Conservation (phyloP, 2,888 invertebrate genomes). For the Eupithecia inturbata region DNA sequence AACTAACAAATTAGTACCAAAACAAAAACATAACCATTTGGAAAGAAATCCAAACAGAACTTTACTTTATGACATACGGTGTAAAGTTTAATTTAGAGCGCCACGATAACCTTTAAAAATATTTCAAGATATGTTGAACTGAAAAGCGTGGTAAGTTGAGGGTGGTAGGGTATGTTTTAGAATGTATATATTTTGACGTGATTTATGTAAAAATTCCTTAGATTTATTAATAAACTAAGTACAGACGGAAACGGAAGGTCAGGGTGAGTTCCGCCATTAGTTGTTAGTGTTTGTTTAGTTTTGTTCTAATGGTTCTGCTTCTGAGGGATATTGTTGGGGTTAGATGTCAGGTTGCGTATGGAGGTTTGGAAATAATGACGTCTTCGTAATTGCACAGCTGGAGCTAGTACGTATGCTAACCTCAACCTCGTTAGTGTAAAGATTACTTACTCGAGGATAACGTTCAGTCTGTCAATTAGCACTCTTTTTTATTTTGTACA, state of each 20-base stretch:
- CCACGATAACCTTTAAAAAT: not conserved
- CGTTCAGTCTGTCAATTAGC: too few relatives aligned
- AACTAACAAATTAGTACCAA: conserved; percentile 40
- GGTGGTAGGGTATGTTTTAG: conserved; percentile 9
- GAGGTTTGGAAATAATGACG: conserved; percentile 27
- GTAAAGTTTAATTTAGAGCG: conserved; percentile 10
- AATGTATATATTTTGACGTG: conserved; percentile 43
- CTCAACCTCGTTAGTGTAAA: not conserved
- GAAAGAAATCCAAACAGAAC: not conserved
- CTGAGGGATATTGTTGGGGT: conserved; percentile 52
- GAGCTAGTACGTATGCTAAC: not conserved
- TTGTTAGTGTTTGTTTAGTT: conserved; percentile 57
- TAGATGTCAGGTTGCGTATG: conserved; percentile 47
- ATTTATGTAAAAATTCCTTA: conserved; percentile 59
- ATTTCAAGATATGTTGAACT: not conserved
- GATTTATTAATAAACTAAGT: conserved; percentile 60
- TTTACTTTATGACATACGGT: not conserved
- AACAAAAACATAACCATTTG: conserved; percentile 27
- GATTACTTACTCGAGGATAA: too few relatives aligned
- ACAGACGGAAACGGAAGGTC: conserved; percentile 59
- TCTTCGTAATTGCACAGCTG: conserved; percentile 9
- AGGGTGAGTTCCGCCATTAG: conserved; percentile 64
- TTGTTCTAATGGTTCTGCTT: conserved; percentile 58
- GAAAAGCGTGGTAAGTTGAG: not conserved
- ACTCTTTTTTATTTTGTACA: too few relatives aligned